Conservation (phyloP, 2,113 vertebrate genomes). For the Psephotus haematonotus region DNA sequence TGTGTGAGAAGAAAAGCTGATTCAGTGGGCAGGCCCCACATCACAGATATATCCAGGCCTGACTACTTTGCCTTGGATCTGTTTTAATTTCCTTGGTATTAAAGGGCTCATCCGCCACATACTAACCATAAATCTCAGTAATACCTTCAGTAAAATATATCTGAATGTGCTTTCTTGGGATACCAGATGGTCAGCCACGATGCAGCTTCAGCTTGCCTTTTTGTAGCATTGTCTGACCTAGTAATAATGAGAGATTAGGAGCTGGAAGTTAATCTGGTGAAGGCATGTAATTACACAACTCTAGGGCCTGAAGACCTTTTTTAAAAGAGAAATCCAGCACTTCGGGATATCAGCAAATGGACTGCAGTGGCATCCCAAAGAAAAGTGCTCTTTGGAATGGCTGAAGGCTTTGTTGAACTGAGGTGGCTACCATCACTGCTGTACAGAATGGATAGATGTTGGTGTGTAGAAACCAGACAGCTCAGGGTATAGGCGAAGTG, state of each 20-base stretch:
- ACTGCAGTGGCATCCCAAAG: background rate
- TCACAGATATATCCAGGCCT: background rate
- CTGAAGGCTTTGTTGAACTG: background rate
- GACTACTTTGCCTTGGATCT: background rate
- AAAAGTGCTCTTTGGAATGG: background rate
- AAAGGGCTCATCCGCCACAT: background rate
- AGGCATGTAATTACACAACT: background rate
- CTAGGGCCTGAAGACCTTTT: background rate
- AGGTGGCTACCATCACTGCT: background rate
- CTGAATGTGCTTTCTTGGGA: background rate
- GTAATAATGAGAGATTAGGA: background rate
- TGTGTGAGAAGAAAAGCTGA: background rate
- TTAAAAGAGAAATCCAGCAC: background rate
- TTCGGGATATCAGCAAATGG: background rate
- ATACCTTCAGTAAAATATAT: background rate
- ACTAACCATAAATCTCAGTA: background rate
- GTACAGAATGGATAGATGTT: background rate
- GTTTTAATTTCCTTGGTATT: background rate
- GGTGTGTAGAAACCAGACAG: background rate
- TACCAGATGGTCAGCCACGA: background rate
- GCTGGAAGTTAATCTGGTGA: background rate
- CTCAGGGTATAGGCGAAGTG: background rate
- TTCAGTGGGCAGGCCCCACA: background rate
- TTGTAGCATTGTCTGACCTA: background rate
- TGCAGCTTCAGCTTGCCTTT: background rate